Conservation (phyloP, 2,797 vertebrate genomes). For the Mustela erminea region DNA sequence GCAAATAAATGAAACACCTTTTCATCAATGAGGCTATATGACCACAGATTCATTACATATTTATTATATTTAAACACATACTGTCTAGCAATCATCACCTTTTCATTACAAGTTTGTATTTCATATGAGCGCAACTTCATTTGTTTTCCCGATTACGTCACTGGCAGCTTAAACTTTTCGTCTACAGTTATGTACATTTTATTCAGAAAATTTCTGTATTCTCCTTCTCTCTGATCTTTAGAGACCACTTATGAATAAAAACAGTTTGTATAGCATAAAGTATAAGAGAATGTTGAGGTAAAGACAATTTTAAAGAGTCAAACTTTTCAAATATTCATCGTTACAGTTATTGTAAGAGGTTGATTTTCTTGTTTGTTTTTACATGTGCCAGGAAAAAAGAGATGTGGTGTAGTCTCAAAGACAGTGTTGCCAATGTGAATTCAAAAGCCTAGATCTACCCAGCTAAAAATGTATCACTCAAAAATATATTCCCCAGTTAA, state of each 20-base stretch:
- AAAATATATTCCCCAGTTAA: not conserved
- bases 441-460: not conserved
- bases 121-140: not conserved
- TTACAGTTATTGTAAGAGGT: not conserved
- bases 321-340: constrained; percentile 42
- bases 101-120: not conserved
- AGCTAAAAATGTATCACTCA: constrained; percentile 30
- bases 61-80: not conserved
- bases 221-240: not conserved
- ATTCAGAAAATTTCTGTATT: not conserved
- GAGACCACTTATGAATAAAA: constrained; percentile 13
- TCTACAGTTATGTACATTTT: not conserved
- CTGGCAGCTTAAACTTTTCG: not conserved
- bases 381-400: not conserved
- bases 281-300: not conserved
- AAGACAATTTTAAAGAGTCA: not conserved
- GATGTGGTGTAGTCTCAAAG: not conserved
- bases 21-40: not conserved
- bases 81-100: not conserved
- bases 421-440: constrained; percentile 13
- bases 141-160: not conserved
- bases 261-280: not conserved
- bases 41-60: not conserved
- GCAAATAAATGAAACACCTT: constrained; percentile 18
- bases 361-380: not conserved